Evolutionary conservation across 2,888 invertebrate genomes (phyloP), one percentile per base, ranked within the genome.

Genomic region (Ctenicera cuprea): DNA sequence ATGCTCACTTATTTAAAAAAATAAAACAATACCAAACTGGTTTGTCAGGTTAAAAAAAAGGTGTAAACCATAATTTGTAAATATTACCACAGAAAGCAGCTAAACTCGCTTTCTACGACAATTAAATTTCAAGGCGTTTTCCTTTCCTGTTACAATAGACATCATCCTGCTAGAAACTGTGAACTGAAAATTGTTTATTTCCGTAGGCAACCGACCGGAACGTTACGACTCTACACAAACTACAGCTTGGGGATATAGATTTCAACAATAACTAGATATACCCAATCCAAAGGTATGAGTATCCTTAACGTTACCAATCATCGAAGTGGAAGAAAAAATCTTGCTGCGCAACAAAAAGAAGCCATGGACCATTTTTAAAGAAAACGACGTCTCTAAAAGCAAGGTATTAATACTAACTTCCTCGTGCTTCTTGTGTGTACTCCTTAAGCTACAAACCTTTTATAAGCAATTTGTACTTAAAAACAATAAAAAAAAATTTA

Each of bases 101-200:
- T 20, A 59, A 59, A 59, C 38, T 59, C 59, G 38, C 62, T 62
- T 62, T 62, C 62, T 62, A 62, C 20, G 1, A 26, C 43, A 62
- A 45, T 62, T 62, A 62, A 22, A 12, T 11, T 16, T 38, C 45
- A 62, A 45, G 22, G 45, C 30, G 30, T 62, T 62, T 62, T 26
- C 43, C 62, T 62, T 62, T 62, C 62, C 62, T 45, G 14, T 45
- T 11, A 41, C 20, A 38, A 33, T 18, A 41, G 45, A 43, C 62
- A 45, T 14, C 43, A 62, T 62, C 45, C 43, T 43, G 37, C 14
- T 41, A 62, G 59, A 37, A 62, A 62, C 45, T 62, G 45, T 41
- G 38, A 62, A 62, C 30, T 62, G 45, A 45, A 62, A 62, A 62
- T 62, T 41, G 30, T 62, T 62, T 43, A 62, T 62, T 62, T 62